These are phyloP conservation scores for Bufotes viridis DNA, from an alignment of 2,797 vertebrate genomes.

Conservation along the genomic window DNA sequence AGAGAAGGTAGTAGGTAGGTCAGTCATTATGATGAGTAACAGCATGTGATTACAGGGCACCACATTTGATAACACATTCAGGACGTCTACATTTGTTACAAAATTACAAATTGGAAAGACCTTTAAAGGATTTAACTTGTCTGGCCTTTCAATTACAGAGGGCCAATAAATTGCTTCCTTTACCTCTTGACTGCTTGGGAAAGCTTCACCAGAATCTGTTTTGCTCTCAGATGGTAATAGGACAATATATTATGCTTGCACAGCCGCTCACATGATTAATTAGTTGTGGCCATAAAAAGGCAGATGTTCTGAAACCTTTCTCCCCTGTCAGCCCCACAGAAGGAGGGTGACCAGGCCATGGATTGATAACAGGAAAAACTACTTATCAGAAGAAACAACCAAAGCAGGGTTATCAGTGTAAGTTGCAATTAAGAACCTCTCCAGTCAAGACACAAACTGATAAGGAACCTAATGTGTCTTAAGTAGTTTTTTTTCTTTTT, in stretches of 20 bases:
- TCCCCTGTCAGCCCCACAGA: conserved; percentile 36
- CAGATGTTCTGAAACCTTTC: conserved; percentile 51
- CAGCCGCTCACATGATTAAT: conserved; percentile 39
- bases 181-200: conserved; percentile 51
- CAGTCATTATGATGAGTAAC: conserved; percentile 14
- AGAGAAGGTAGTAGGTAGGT: not conserved
- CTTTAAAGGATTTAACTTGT: conserved; percentile 54
- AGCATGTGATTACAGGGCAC: not conserved
- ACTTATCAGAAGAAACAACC: conserved; percentile 29
- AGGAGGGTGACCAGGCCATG: conserved; percentile 24
- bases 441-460: conserved; percentile 28
- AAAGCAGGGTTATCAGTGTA: conserved; percentile 43
- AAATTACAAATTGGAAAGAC: conserved; percentile 51
- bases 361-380: conserved; percentile 46
- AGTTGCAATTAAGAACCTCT: conserved; percentile 55
- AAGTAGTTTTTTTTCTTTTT: conserved; percentile 7
- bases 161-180: conserved; percentile 55
- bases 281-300: conserved; percentile 52
- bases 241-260: conserved; percentile 54
- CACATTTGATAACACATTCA: conserved; percentile 15
- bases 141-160: conserved; percentile 55
- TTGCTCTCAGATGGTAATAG: conserved; percentile 39
- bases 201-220: conserved; percentile 42
- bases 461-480: conserved; percentile 37
- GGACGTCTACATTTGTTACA: conserved; percentile 40